Conservation (phyloP, 2,113 vertebrate species). For the Muscicapa adusta region DNA sequence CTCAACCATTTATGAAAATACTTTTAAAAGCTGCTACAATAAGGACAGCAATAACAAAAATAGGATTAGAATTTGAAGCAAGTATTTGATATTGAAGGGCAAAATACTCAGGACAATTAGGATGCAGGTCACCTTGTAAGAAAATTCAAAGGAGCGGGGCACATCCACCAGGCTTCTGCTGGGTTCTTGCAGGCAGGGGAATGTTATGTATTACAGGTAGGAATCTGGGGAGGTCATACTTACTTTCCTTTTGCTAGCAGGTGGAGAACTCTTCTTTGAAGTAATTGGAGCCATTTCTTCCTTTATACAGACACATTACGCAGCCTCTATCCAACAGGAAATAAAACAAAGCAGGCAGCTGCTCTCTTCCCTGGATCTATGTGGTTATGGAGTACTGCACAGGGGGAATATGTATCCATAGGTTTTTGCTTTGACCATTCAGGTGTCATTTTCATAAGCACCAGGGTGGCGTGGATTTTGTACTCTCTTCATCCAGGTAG, state of each 20-base stretch:
- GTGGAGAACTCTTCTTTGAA: neutral
- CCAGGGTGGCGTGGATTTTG: neutral
- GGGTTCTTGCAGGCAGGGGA: neutral
- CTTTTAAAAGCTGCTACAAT: neutral
- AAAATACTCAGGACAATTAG: neutral
- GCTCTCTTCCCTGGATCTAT: neutral
- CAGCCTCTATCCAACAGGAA: neutral
- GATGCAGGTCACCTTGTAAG: neutral
- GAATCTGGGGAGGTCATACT: neutral
- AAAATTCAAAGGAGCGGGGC: neutral
- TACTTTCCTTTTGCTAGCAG: neutral
- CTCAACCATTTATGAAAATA: neutral
- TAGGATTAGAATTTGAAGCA: neutral
- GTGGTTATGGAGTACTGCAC: neutral
- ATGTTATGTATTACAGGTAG: neutral
- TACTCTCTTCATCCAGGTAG: neutral
- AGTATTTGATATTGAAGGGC: neutral
- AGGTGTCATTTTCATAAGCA: neutral
- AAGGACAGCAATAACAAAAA: neutral
- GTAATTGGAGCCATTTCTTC: neutral
- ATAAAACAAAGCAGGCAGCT: neutral
- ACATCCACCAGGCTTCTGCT: neutral
- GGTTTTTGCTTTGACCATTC: neutral
- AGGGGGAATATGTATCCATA: neutral
- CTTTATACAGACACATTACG: neutral